Evolutionary conservation across 2,888 invertebrate genomes (phyloP), one percentile per base, ranked within the genome.

Genomic region (Cantharis rufa): DNA sequence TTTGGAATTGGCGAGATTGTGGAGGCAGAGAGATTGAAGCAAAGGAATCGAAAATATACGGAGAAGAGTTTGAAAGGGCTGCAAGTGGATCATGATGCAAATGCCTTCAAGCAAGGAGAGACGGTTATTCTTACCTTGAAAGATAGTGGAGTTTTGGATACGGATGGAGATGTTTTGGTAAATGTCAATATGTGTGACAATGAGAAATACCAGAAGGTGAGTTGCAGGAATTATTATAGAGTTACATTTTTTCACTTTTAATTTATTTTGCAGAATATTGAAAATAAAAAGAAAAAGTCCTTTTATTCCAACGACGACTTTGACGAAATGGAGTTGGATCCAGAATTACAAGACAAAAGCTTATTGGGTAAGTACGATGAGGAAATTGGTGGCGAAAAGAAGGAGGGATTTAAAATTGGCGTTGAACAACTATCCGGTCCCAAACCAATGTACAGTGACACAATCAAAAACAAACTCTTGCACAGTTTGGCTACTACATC

Each of bases 321-420:
- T 81, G 95, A 95, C 81, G 93, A 93, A 78, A 94, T 93, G 68
- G 92, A 94, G 81, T 90, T 92, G 78, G 93, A 94, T 84, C 92
- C 93, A 74, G 48, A 48, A 48, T 91, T 91, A 76, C 92, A 93
- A 4, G 90, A 93, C 77, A 89, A 92, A 83, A 91, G 92, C 11
- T 89, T 99, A 70, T 91, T 99, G 21, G 90, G 93, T 82, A 98
- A 99, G 89, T 99, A 99, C 86, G 98, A 99, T 87, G 98, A 98
- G 85, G 98, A 98, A 88, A 94, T 98, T 75, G 93, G 94, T 72
- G 94, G 94, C 0, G 91, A 90, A 72, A 93, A 92, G 82, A 91
- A 90, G 82, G 90, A 91, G 21, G 90, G 90, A 74, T 98, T 98
- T 89, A 89, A 92, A 73, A 92, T 98, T 78, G 98, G 97, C 24